These are phyloP conservation scores for Perca fluviatilis DNA, from an alignment of 2,113 vertebrate species.

Conservation along the genomic window DNA sequence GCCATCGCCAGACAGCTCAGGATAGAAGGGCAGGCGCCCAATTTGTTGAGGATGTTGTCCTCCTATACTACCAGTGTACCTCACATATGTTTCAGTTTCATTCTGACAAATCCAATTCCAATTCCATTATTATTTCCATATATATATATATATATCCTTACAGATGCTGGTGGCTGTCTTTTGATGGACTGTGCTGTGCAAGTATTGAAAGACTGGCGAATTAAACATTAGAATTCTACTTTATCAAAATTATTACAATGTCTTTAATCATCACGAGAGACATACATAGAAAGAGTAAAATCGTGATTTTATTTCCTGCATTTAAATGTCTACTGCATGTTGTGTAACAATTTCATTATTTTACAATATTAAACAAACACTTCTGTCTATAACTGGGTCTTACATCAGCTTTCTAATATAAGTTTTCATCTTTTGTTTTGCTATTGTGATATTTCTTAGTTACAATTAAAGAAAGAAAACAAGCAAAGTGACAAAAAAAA, in stretches of 20 bases:
- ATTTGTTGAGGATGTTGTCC: neutral
- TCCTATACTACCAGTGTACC: neutral
- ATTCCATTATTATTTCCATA: too few relatives aligned
- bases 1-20: neutral
- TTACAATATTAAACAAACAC: neutral
- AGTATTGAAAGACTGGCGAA: neutral
- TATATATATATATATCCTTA: too few relatives aligned
- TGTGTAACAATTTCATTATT: neutral
- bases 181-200: neutral
- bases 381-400: neutral
- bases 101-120: too few relatives aligned
- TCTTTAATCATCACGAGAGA: constrained; percentile 2
- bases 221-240: neutral
- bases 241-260: neutral
- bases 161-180: too few relatives aligned
- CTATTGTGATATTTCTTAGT: neutral
- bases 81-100: too few relatives aligned
- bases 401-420: neutral
- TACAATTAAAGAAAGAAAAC: neutral
- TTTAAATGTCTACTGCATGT: constrained; percentile 20
- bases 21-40: neutral
- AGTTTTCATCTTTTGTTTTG: neutral
- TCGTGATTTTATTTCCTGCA: constrained; percentile 14
- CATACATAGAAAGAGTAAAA: constrained; percentile 18
- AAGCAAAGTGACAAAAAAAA: neutral